Percentiles rank a stretch among this genome's conserved stretches.
phyloP scores from a whole-genome alignment of 2,888 invertebrate genomes.

The Desoria tigrina region DNA sequence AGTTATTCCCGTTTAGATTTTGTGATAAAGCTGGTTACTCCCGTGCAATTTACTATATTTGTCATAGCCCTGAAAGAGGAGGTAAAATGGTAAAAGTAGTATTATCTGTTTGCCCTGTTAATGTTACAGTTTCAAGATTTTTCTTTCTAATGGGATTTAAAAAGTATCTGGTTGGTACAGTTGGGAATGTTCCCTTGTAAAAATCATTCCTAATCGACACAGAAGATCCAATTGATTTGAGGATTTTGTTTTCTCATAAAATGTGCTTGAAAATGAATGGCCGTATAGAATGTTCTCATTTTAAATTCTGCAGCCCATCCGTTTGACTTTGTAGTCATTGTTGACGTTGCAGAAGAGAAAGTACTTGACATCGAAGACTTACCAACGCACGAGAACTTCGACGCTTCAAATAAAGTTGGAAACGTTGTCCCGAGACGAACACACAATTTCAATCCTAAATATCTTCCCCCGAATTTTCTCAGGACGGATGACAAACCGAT shows the following conservation, averaged over 20 bases:
- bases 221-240: slow-evolving; percentile 3
- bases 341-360: slow-evolving; percentile 15
- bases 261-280: neutral
- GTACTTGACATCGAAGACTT: slow-evolving; percentile 34
- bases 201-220: too few relatives aligned
- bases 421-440: slow-evolving; percentile 20
- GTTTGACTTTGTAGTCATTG: slow-evolving; percentile 31
- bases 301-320: slow-evolving; percentile 31
- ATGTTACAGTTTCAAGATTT: too few relatives aligned
- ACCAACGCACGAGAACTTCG: slow-evolving; percentile 28
- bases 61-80: too few relatives aligned
- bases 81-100: too few relatives aligned
- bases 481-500: slow-evolving; percentile 36
- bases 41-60: too few relatives aligned
- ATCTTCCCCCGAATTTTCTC: slow-evolving; percentile 6
- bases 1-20: too few relatives aligned
- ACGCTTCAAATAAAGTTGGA: slow-evolving; percentile 22
- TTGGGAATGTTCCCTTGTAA: too few relatives aligned
- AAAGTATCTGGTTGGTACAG: too few relatives aligned
- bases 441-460: slow-evolving; percentile 24
- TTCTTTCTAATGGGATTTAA: too few relatives aligned
- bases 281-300: neutral
- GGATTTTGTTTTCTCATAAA: neutral
- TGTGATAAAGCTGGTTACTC: too few relatives aligned
- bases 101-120: too few relatives aligned